A percentile compares a stretch with the other conserved stretches of the same genome.
phyloP scores from a whole-genome alignment of 2,113 vertebrate genomes.

The Tamias sibiricus region DNA sequence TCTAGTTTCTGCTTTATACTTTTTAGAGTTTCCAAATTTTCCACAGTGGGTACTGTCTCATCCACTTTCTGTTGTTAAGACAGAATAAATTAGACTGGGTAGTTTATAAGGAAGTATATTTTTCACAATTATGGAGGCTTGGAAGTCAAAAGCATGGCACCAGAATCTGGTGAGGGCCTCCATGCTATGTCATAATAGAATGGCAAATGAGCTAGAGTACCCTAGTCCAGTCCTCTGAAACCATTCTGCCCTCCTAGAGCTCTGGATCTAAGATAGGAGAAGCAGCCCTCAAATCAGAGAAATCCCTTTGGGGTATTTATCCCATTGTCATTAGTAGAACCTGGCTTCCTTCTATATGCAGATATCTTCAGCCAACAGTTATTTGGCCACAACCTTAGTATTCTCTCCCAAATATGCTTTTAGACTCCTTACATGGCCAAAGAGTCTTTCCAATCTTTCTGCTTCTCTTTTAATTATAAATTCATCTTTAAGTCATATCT shows the following conservation, averaged over 20 bases:
- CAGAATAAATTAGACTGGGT: not conserved
- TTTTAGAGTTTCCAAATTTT: conserved; percentile 32
- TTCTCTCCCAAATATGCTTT: not conserved
- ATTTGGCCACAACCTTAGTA: no score
- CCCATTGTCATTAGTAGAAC: not conserved
- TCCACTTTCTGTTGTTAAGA: not conserved
- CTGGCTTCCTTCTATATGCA: not conserved
- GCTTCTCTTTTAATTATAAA: not conserved
- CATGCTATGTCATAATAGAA: no score
- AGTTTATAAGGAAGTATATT: not conserved
- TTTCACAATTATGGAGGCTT: not conserved
- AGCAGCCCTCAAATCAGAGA: not conserved
- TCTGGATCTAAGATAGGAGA: not conserved
- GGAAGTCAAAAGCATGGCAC: not conserved
- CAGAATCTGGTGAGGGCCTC: not conserved
- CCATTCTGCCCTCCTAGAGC: not conserved
- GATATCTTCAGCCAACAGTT: not conserved
- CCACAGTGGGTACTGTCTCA: not conserved
- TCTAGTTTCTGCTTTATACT: not conserved
- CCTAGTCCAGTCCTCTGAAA: no score
- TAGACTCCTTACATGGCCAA: not conserved
- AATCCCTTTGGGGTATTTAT: no score
- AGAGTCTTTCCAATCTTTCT: not conserved
- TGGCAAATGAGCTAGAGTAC: not conserved
- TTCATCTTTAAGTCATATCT: not conserved